These are phyloP conservation scores for Pagrus major DNA, from an alignment of 2,113 vertebrate genomes.

Conservation along the genomic window DNA sequence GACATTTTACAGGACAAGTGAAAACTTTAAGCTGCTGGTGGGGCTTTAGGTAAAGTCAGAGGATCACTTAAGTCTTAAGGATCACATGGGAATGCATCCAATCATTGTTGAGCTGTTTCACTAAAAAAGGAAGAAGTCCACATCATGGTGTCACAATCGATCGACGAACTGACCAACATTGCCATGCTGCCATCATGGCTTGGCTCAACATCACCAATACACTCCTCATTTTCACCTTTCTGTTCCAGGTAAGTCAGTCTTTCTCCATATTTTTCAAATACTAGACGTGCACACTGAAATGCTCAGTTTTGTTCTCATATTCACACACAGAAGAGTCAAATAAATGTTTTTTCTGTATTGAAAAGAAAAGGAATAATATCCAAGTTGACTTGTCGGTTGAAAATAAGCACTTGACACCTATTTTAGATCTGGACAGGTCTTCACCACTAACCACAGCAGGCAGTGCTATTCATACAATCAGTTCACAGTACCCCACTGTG, in stretches of 20 bases:
- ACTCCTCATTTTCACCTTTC: background rate
- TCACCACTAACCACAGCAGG: slow-evolving; percentile 39
- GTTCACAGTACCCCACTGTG: slow-evolving; percentile 68
- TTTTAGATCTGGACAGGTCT: slow-evolving; percentile 46
- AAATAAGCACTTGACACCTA: slow-evolving; percentile 37
- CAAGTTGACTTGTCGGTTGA: background rate
- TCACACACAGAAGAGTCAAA: background rate
- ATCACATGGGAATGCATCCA: background rate
- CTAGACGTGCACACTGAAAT: background rate
- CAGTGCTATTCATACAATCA: slow-evolving; percentile 55
- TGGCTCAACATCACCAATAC: background rate
- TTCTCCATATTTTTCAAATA: background rate
- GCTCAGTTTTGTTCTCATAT: background rate
- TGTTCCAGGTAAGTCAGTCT: background rate
- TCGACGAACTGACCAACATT: background rate
- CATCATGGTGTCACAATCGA: background rate
- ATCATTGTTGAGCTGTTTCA: background rate
- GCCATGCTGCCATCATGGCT: background rate
- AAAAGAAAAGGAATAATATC: slow-evolving; percentile 17
- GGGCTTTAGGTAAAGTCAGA: background rate
- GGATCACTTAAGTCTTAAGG: background rate
- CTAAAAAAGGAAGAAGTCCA: background rate
- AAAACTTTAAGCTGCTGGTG: background rate
- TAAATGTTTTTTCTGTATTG: background rate
- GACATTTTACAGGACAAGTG: background rate